Conservation (phyloP, 2,888 invertebrate genomes). For the Hirtodrosophila cameraria region DNA sequence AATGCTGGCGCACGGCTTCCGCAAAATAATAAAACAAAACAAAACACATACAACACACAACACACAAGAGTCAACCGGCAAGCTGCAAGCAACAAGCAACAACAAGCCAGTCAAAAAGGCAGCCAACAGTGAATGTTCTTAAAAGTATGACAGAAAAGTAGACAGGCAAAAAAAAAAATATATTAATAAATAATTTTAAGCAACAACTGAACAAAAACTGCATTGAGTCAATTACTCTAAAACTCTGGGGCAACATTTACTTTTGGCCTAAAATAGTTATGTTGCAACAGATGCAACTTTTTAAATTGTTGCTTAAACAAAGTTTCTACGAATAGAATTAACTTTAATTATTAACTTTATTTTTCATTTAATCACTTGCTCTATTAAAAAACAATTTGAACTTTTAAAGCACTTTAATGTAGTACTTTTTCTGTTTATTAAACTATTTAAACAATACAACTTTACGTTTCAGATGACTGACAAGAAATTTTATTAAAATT, state of each 20-base stretch:
- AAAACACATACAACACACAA: constrained; percentile 26
- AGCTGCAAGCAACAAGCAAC: constrained; percentile 6
- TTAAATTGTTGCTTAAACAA: too few relatives aligned
- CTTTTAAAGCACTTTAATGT: neutral
- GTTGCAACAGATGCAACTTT: too few relatives aligned
- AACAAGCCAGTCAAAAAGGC: constrained; percentile 4
- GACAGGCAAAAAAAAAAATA: constrained; percentile 11
- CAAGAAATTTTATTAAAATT: too few relatives aligned
- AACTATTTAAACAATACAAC: too few relatives aligned
- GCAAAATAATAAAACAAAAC: constrained; percentile 72
- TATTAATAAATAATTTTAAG: constrained; percentile 25
- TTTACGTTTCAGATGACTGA: too few relatives aligned
- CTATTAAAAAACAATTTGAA: too few relatives aligned
- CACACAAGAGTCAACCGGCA: constrained; percentile 3
- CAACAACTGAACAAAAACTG: constrained; percentile 7
- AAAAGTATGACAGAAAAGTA: constrained; percentile 31
- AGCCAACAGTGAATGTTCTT: constrained; percentile 43
- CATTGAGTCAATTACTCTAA: constrained; percentile 8
- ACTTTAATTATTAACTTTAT: too few relatives aligned
- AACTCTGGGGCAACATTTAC: neutral
- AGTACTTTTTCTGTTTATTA: neutral
- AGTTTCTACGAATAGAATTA: too few relatives aligned
- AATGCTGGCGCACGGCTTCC: constrained; percentile 67
- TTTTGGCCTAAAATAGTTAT: too few relatives aligned
- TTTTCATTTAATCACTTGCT: too few relatives aligned